Percentiles rank a stretch among this genome's conserved stretches.
phyloP scores from a whole-genome alignment of 2,797 vertebrate genomes.

The Eleutherodactylus coqui region DNA sequence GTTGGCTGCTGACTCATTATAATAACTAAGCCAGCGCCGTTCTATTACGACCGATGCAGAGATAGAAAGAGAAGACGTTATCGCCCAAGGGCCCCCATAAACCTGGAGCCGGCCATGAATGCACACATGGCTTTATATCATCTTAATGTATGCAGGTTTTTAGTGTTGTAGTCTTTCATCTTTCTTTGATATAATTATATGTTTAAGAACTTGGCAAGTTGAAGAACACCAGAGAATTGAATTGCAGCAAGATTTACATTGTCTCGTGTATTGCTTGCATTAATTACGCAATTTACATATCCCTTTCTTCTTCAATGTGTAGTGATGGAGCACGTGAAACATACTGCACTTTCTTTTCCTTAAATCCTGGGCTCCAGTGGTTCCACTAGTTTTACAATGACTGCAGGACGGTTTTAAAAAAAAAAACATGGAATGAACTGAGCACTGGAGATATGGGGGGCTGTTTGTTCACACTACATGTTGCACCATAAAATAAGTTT shows the following conservation, averaged over 20 bases:
- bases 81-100: too few relatives aligned
- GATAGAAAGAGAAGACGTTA: too few relatives aligned
- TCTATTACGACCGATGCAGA: too few relatives aligned
- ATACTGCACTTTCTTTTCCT: background rate
- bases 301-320: background rate
- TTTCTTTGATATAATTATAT: constrained; percentile 9
- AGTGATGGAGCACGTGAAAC: background rate
- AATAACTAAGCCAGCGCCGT: too few relatives aligned
- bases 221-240: constrained; percentile 18
- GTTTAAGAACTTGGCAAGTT: background rate
- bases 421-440: too few relatives aligned
- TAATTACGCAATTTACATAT: background rate
- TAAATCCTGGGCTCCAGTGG: background rate
- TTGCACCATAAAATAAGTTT: too few relatives aligned
- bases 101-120: too few relatives aligned
- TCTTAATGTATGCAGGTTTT: background rate
- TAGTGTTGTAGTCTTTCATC: background rate
- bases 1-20: too few relatives aligned
- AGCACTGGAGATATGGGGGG: too few relatives aligned
- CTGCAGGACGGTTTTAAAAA: too few relatives aligned
- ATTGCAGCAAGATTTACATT: background rate
- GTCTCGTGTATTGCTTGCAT: background rate
- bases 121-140: background rate
- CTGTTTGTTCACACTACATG: too few relatives aligned
- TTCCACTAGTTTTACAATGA: background rate